A percentile compares a stretch with the other conserved stretches of the same genome.
Conservation (phyloP, 2,113 vertebrate species). For the Promerops cafer region DNA sequence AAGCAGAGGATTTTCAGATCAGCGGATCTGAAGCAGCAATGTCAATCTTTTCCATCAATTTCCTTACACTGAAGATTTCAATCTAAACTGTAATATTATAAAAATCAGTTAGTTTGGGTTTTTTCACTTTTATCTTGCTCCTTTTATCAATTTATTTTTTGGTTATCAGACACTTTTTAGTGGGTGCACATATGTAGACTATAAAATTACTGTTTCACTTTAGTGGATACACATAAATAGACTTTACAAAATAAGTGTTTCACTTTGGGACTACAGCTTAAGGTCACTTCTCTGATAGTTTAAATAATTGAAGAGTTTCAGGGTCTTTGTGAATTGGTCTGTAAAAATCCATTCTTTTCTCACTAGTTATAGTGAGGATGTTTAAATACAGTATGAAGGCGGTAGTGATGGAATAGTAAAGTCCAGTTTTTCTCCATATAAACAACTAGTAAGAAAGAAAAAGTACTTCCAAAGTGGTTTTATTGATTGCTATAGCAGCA, state of each 20-base stretch:
- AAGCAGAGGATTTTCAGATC: neutral
- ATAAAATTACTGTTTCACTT: neutral
- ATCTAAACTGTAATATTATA: neutral
- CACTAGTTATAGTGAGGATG: neutral
- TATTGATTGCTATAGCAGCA: neutral
- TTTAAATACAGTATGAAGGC: neutral
- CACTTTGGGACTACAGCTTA: neutral
- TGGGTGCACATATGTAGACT: neutral
- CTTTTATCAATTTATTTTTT: neutral
- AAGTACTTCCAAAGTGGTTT: neutral
- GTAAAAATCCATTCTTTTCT: constrained; percentile 1
- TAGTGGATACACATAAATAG: neutral
- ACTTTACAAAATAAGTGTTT: neutral
- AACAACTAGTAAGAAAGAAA: neutral
- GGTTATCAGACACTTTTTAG: neutral
- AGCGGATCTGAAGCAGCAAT: neutral
- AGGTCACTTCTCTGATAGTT: neutral
- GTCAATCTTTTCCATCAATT: neutral
- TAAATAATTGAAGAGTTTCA: constrained; percentile 17
- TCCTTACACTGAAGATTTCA: neutral
- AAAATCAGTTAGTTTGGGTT: neutral
- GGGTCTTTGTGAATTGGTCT: neutral
- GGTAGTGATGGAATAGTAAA: neutral
- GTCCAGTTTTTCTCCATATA: neutral
- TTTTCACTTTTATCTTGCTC: neutral